Base-by-base conservation (phyloP, 2,797 vertebrate species). In the Megaceryle alcyon region DNA sequence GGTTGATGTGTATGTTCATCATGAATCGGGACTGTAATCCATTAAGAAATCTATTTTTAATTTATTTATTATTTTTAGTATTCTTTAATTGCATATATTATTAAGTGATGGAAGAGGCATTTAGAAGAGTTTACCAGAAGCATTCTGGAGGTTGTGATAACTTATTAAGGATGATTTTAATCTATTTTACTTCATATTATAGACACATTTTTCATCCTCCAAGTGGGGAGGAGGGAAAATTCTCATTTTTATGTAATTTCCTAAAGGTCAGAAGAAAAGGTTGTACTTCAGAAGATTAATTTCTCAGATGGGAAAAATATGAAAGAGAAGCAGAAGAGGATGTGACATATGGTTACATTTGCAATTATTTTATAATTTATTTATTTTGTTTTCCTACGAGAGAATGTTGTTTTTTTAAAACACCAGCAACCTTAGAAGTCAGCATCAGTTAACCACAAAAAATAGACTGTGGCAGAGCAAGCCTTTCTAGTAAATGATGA, bases 201-300 rank as follows among this genome's bases (percentile, higher is more conserved):
- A 81, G 31, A 10, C 65, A 73, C 35, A 68, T 92, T 94, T 79
- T 82, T 92, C 56, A 94, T 82, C 31, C 20, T 79, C 28, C 17
- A 72, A 80, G 10, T 43, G 25, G 21, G 41, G 9, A 85, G 37
- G 44, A 83, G 25, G 37, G 21, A 79, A 96, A 90, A 86, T 56
- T 8, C 31, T 86, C 19, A 77, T 92, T 91, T 93, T 88, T 79
- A 88, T 96, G 94, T 91, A 43, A 91, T 95, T 94, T 94, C 60
- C 21, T 86, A 92, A 94, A 89, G 84, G 88, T 95, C 94, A 91
- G 41, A 89, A 88, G 60, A 89, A 86, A 92, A 85, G 63, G n/a
- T 59, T 91, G 31, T 70, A 43, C 51, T 96, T 87, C 41, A 79
- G 86, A 48, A 92, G 59, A 92, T 70, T 3, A 92, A 84, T 94